Percentiles rank a stretch among this genome's conserved stretches.
Conservation (phyloP, 2,888 invertebrate species). For the Polietes domitor region DNA sequence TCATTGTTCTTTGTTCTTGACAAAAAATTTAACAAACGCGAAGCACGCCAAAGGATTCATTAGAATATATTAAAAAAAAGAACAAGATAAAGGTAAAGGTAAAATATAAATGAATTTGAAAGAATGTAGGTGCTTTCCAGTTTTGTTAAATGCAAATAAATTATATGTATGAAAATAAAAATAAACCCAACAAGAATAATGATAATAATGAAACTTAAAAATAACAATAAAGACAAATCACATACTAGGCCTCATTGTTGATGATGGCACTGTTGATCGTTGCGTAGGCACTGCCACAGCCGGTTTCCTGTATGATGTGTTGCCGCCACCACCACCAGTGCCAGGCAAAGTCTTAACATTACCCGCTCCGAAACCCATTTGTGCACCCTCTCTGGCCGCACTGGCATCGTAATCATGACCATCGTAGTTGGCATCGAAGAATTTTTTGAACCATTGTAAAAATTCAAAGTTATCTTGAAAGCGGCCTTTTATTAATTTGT, state of each 20-base stretch:
- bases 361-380: slow-evolving; percentile 88
- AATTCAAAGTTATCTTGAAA: slow-evolving; percentile 99
- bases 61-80: slow-evolving; percentile 10
- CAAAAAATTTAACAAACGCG: slow-evolving; percentile 76
- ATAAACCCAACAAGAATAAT: slow-evolving; percentile 21
- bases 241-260: slow-evolving; percentile 79
- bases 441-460: slow-evolving; percentile 99
- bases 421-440: slow-evolving; percentile 99
- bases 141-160: slow-evolving; percentile 71
- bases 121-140: slow-evolving; percentile 72
- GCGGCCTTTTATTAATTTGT: slow-evolving; percentile 94
- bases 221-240: slow-evolving; percentile 67
- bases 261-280: slow-evolving; percentile 71
- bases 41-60: slow-evolving; percentile 72
- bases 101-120: slow-evolving; percentile 33
- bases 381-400: slow-evolving; percentile 91
- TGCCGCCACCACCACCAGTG: slow-evolving; percentile 71
- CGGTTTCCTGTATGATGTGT: slow-evolving; percentile 75
- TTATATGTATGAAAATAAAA: slow-evolving; percentile 39
- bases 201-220: slow-evolving; percentile 33
- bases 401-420: slow-evolving; percentile 96
- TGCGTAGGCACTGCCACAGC: slow-evolving; percentile 68
- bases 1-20: neutral
- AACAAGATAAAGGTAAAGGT: slow-evolving; percentile 13
- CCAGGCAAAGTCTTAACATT: slow-evolving; percentile 78